Evolutionary conservation across 2,797 vertebrate genomes (phyloP), one percentile per base, ranked within the genome.

Genomic region (Tragopan temminckii): DNA sequence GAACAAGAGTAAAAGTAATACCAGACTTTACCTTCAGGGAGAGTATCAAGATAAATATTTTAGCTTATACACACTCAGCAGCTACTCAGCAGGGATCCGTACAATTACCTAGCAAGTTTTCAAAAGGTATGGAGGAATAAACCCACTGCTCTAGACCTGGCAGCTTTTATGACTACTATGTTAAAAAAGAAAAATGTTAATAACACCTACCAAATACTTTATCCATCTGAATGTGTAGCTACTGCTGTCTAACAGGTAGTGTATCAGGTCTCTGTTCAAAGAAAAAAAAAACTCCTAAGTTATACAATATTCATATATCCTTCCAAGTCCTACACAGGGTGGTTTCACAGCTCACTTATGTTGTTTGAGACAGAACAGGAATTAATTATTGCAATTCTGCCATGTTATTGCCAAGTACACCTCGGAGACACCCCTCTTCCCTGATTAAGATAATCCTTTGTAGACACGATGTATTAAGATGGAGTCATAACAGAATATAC

Each of bases 171-270:
- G 70, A 64, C 62, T 85, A 31, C 62, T 62, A 46, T 21, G 13
- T 33, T 76, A 67, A 50, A n/a, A 20, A 55, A 19, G 31, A 31
- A 52, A 52, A 29, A 52, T 10, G 29, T 18, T 31, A 80, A 70
- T 19, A 59, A 35, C 46, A 76, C 85, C 19, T 33, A 86, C 29
- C 77, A 92, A 94, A 89, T 52, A 72, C 43, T 75, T 91, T 62
- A 59, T 45, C 25, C 9, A 59, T n/a, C 27, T 72, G 57, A 91
- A 86, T 90, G 81, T 21, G 17, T 63, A 48, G 62, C 31, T 55
- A 36, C 21, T 76, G 19, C 14, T 79, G 23, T 53, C 35, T 69
- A 84, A 72, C 4, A 72, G 19, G 33, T 80, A 85, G 29, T 31
- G 3, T 19, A 79, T n/a, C 17, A 45, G 11, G 16, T 55, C 16